Conservation (phyloP, 2,797 vertebrate species). For the Neomorphus geoffroyi region DNA sequence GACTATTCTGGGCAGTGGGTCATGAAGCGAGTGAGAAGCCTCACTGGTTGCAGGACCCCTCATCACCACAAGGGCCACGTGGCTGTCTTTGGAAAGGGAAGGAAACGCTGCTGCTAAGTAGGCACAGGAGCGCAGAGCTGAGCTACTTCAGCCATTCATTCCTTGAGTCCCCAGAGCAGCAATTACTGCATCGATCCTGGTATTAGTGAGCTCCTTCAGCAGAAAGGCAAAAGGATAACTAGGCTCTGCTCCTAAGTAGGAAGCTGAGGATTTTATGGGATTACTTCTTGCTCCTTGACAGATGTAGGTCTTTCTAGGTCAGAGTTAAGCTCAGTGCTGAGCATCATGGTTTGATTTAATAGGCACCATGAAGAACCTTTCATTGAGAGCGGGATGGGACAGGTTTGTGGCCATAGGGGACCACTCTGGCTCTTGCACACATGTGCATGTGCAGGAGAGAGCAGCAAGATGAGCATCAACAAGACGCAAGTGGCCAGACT, state of each 20-base stretch:
- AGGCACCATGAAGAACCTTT: background rate
- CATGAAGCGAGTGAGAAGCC: background rate
- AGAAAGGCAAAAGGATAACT: conserved; percentile 55
- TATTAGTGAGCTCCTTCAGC: background rate
- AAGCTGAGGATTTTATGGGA: conserved; percentile 53
- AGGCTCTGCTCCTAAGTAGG: conserved; percentile 34
- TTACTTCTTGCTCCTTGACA: conserved; percentile 51
- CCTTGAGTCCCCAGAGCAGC: background rate
- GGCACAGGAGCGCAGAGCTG: background rate
- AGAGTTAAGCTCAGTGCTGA: background rate
- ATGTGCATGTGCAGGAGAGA: background rate
- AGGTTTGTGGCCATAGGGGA: background rate
- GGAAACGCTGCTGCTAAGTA: background rate
- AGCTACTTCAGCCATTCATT: conserved; percentile 11
- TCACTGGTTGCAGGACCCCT: rapidly evolving
- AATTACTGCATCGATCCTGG: background rate
- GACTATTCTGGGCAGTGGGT: too few species aligned
- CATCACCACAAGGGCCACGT: rapidly evolving
- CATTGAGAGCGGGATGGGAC: background rate
- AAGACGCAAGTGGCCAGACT: background rate
- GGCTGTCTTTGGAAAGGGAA: background rate
- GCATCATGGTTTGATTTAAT: background rate
- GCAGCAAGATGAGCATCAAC: rapidly evolving
- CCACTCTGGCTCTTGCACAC: background rate
- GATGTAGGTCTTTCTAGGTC: background rate